Evolutionary conservation across 1,140 invertebrate genomes (phyloP), one percentile per base, ranked within the genome.

Genomic region (Oscheius sp.): DNA sequence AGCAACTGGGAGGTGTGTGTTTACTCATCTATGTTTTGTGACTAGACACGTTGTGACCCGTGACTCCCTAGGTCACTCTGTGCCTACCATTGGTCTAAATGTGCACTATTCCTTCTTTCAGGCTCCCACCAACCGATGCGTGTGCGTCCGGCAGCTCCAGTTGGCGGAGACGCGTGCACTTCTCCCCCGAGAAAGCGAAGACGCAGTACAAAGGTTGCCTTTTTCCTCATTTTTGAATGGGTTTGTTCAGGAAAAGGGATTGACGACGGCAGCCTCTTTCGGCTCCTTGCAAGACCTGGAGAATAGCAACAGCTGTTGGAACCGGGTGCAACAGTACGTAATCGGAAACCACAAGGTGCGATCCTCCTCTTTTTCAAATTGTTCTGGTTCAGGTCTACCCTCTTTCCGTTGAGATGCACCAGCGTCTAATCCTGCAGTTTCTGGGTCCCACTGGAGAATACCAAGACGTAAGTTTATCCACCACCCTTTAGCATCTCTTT

Each of bases 401-500:
- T 13, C 89, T 93, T 7, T 93, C 91, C 15, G 85, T 90, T 34
- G 90, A 91, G 2, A 95, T 93, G 20, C 90, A 91, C 82, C 93
- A 96, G 85, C 91, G 95, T 85, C 88, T 97, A 4, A 95, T 97
- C 80, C 85, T 96, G 18, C 89, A 93, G 77, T 97, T 96, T 85
- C 87, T 98, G 0, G 92, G 92, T 10, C 92, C 94, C 0, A 91
- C 96, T 88, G 95, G 94, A 26, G 94, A 97, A 83, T 97, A 97
- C 86, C 95, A 97, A 86, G 95, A 97, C 88, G 90, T 91, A 80
- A 84, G 80, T 26, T 20, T 13, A 28, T 35, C 26, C 26, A 26
- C 29, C 3, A 32, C 49, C 29, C 20, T 36, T 66, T 61, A 2
- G 62, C 36, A 36, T 76, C 55, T 38, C 20, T 75, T 87, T 87